These are phyloP conservation scores for Listrodromus nycthemerus DNA, from an alignment of 2,888 invertebrate species.

Conservation along the genomic window DNA sequence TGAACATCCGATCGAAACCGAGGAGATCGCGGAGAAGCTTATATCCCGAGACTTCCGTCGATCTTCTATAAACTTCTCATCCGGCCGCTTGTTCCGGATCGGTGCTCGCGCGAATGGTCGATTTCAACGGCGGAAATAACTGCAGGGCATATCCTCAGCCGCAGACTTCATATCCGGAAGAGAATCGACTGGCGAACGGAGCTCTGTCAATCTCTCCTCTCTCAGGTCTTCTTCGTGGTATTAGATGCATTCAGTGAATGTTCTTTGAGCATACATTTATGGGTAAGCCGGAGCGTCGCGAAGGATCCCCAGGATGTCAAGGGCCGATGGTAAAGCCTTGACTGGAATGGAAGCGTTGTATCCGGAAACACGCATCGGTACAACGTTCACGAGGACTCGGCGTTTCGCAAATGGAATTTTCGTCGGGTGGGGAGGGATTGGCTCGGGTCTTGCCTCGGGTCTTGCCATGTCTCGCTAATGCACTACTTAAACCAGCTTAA, in stretches of 20 bases:
- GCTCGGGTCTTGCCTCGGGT: slow-evolving; percentile 18
- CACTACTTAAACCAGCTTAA: slow-evolving; percentile 69
- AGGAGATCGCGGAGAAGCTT: not conserved
- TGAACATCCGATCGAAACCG: not conserved
- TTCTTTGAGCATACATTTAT: not conserved
- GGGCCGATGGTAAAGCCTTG: not conserved
- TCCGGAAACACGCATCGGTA: slow-evolving; percentile 7
- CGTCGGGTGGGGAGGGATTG: not conserved
- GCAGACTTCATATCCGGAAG: slow-evolving; percentile 54
- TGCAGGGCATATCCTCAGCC: slow-evolving; percentile 21
- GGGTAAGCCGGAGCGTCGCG: not conserved
- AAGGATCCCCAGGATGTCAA: not conserved
- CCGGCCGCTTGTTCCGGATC: slow-evolving; percentile 14
- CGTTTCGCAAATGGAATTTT: slow-evolving; percentile 54
- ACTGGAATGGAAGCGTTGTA: slow-evolving; percentile 4
- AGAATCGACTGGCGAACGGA: slow-evolving; percentile 25
- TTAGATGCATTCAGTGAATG: slow-evolving; percentile 3
- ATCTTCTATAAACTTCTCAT: slow-evolving; percentile 42
- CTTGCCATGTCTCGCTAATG: slow-evolving; percentile 65
- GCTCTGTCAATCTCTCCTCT: not conserved
- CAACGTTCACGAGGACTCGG: slow-evolving; percentile 27
- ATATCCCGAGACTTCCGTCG: slow-evolving; percentile 1
- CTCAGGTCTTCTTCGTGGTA: slow-evolving; percentile 17
- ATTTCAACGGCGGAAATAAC: slow-evolving; percentile 52
- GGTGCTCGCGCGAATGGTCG: slow-evolving; percentile 13